Evolutionary conservation across 2,113 vertebrate genomes (phyloP), one percentile per base, ranked within the genome.

Genomic region (Eolophus roseicapilla): DNA sequence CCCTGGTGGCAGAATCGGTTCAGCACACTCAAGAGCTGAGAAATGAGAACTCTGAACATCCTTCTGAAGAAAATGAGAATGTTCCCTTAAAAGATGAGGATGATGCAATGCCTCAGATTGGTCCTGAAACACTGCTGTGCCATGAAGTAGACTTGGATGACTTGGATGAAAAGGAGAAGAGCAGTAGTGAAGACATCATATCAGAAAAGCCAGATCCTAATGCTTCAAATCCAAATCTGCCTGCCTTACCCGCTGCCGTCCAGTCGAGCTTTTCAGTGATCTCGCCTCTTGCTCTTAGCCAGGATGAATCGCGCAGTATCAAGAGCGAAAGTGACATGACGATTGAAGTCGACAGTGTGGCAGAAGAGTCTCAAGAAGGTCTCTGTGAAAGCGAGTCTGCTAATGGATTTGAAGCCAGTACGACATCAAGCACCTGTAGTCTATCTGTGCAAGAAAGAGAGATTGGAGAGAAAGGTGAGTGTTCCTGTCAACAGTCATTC

Each of bases 61-160:
- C 95, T 2, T 37, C 95, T 10, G 92, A 97, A 80, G 97, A 95
- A 67, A 93, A 25, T 3, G 74, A 90, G 39, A 93, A 67, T 7
- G 31, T 83, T 15, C 93, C 97, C 10, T 74, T 82, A 23, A 98
- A 97, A 46, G 97, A 97, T 2, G 96, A 95, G 79, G 98, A 98
- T 11, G 98, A 99, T 44, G 57, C 97, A 1, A 98, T 99, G 98
- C 98, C 99, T 16, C 98, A 99, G 95, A 99, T 99, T 0, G 99
- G 98, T 9, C 99, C 99, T 0, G 99, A 99, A 44, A 99, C 98
- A 3, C 95, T 99, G 77, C 98, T 99, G 65, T 99, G 99, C 93
- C 99, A 99, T 12, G 99, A 99, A 86, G 99, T 99, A 0, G 99
- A 99, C 95, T 97, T 99, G 92, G 99, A 99, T 35, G 99, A 99